Evolutionary conservation across 1,140 invertebrate genomes (phyloP).

Genomic region (Diachasmimorpha longicaudata): DNA sequence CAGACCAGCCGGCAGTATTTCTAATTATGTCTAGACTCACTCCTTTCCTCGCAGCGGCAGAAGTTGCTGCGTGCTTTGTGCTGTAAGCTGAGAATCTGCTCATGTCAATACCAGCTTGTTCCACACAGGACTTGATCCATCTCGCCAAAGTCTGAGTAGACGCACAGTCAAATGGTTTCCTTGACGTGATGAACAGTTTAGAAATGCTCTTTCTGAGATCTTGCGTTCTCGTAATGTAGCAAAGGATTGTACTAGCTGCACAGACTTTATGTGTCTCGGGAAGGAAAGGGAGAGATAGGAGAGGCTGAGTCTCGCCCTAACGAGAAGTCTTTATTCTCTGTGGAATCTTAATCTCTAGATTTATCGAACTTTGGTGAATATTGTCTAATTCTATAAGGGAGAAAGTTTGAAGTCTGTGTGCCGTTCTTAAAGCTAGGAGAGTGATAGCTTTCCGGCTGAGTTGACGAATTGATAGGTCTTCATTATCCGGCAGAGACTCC

Average conservation of each 20-base stretch:
- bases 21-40: not conserved
- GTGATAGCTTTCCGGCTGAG: not conserved
- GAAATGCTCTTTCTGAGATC: not conserved
- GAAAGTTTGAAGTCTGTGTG: not conserved
- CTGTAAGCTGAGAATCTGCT: constrained; percentile 14
- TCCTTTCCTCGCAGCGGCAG: constrained; percentile 6
- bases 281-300: constrained; percentile 13
- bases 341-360: not conserved
- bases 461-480: not conserved
- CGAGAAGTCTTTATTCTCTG: constrained; percentile 16
- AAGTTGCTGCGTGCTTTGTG: constrained; percentile 18
- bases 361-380: not conserved
- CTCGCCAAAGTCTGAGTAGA: constrained; percentile 19
- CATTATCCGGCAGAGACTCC: not conserved
- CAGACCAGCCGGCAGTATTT: constrained; percentile 16
- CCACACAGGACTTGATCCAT: constrained; percentile 18
- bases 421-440: not conserved
- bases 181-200: constrained; percentile 14
- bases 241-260: constrained; percentile 2
- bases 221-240: constrained; percentile 5
- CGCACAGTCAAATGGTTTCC: not conserved
- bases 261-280: constrained; percentile 4
- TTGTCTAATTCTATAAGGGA: not conserved
- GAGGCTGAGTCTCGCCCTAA: constrained; percentile 15
- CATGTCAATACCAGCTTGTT: not conserved